These are phyloP conservation scores for Struthidea cinerea DNA, from an alignment of 2,113 vertebrate genomes.

Conservation along the genomic window DNA sequence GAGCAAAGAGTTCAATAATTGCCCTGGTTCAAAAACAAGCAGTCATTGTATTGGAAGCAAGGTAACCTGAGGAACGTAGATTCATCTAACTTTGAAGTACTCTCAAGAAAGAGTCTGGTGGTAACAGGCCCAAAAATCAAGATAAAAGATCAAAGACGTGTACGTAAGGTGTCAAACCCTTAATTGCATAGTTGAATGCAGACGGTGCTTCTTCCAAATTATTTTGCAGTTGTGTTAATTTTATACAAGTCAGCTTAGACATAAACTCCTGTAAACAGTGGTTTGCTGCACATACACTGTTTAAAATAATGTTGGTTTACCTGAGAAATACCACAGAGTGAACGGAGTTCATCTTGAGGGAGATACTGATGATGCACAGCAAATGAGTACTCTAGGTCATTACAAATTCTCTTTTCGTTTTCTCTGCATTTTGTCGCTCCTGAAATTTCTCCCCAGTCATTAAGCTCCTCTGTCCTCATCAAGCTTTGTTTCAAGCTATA, in stretches of 20 bases:
- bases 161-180: neutral
- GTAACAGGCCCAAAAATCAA: constrained; percentile 19
- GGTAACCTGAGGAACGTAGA: neutral
- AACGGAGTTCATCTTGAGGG: neutral
- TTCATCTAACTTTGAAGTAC: constrained; percentile 8
- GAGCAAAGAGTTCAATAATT: neutral
- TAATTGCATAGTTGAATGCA: neutral
- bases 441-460: neutral
- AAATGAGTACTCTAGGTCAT: neutral
- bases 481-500: neutral
- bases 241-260: neutral
- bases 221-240: neutral
- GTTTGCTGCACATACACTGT: neutral
- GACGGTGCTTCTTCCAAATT: neutral
- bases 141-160: constrained; percentile 36
- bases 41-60: neutral
- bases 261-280: neutral
- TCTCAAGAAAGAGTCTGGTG: neutral
- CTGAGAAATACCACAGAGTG: neutral
- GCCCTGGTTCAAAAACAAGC: neutral
- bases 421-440: neutral
- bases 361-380: neutral
- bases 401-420: neutral
- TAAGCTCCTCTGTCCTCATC: neutral
- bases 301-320: neutral